Percentiles rank a stretch among this genome's conserved stretches.
Evolutionary conservation across 2,797 vertebrate genomes (phyloP).

Genomic region (Sebastolobus alascanus): DNA sequence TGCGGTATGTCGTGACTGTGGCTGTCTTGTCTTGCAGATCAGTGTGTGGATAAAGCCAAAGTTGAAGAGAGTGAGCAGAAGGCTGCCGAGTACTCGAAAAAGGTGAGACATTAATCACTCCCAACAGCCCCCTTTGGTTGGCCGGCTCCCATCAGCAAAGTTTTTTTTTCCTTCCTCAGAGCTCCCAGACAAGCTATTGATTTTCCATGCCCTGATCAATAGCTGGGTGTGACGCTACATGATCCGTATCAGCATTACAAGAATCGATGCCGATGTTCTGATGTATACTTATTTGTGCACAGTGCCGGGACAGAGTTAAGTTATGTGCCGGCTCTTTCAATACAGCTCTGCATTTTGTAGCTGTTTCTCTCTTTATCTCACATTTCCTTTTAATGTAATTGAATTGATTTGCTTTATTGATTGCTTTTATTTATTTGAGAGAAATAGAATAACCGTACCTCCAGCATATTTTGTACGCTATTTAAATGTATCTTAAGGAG

Average conservation of each 20-base stretch:
- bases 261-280: constrained; percentile 80
- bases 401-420: not conserved
- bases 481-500: constrained; percentile 23
- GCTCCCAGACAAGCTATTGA: constrained; percentile 84
- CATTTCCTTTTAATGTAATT: not conserved
- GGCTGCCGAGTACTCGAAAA: constrained; percentile 95
- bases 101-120: constrained; percentile 88
- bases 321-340: constrained; percentile 66
- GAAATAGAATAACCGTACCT: not conserved
- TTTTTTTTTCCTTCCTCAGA: constrained; percentile 75
- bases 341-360: constrained; percentile 37
- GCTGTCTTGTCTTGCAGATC: constrained; percentile 86
- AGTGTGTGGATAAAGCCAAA: constrained; percentile 96
- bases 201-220: constrained; percentile 83
- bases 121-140: constrained; percentile 64
- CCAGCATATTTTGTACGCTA: not conserved
- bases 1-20: constrained; percentile 21
- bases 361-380: not conserved
- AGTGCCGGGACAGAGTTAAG: constrained; percentile 57
- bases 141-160: constrained; percentile 73
- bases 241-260: constrained; percentile 86
- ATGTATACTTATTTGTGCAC: constrained; percentile 80
- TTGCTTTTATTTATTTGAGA: not conserved
- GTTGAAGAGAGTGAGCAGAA: constrained; percentile 97
- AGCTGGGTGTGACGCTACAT: constrained; percentile 85